Percentiles rank a stretch among this genome's conserved stretches.
phyloP scores from a whole-genome alignment of 2,888 invertebrate species.

The Petrolisthes cinctipes region DNA sequence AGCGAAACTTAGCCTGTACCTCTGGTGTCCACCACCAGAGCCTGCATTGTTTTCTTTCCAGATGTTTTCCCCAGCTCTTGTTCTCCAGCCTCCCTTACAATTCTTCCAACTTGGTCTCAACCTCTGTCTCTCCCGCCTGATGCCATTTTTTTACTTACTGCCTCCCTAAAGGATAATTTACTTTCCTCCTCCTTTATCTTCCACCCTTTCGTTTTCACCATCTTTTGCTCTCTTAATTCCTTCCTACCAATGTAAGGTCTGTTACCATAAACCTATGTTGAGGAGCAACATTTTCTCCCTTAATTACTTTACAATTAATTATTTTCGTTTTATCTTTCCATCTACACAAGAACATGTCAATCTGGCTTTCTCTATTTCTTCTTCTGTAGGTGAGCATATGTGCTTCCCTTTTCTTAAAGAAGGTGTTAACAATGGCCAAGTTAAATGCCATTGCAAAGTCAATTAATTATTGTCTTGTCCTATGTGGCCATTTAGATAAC shows the following conservation, averaged over 20 bases:
- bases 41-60: constrained; percentile 7
- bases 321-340: constrained; percentile 17
- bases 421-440: constrained; percentile 18
- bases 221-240: not conserved
- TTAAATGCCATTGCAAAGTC: constrained; percentile 12
- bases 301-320: not conserved
- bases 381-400: constrained; percentile 9
- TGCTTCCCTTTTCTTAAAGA: constrained; percentile 11
- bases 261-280: constrained; percentile 14
- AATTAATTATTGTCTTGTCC: not conserved
- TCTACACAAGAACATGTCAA: constrained; percentile 4
- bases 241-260: constrained; percentile 5
- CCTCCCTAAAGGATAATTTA: not conserved
- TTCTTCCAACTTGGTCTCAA: not conserved
- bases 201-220: constrained; percentile 5
- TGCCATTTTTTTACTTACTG: not conserved
- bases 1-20: not conserved
- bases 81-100: not conserved
- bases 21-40: not conserved
- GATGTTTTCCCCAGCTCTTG: constrained; percentile 5
- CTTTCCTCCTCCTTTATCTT: not conserved
- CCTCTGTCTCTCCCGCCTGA: not conserved
- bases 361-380: constrained; percentile 4
- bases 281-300: not conserved
- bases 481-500: constrained; percentile 1